Conservation (phyloP, 2,888 invertebrate species). For the Napeogenes inachia region DNA sequence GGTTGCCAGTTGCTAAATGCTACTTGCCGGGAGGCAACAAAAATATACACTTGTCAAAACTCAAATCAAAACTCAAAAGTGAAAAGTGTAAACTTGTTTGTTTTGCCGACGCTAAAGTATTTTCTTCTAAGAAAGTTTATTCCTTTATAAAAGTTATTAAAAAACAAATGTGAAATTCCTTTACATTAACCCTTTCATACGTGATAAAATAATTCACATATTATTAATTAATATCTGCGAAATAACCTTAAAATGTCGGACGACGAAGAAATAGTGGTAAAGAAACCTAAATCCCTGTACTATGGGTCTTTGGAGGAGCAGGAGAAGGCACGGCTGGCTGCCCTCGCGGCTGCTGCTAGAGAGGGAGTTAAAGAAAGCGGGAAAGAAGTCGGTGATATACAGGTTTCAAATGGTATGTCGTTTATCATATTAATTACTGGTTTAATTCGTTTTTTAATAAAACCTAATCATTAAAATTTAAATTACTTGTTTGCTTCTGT, state of each 20-base stretch:
- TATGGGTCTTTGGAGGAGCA: conserved; percentile 94
- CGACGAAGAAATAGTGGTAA: conserved; percentile 86
- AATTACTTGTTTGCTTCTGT: too few relatives aligned
- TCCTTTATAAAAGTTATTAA: not conserved
- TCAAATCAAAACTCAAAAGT: not conserved
- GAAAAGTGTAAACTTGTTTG: not conserved
- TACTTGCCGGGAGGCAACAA: too few relatives aligned
- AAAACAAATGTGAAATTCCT: not conserved
- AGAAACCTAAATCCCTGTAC: conserved; percentile 87
- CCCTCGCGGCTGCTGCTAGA: conserved; percentile 74
- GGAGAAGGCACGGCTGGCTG: conserved; percentile 83
- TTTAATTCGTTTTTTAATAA: too few relatives aligned
- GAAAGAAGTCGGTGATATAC: conserved; percentile 80
- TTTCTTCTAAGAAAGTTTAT: not conserved
- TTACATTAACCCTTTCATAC: not conserved
- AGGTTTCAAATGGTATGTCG: conserved; percentile 79
- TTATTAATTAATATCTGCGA: conserved; percentile 7
- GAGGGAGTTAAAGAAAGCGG: conserved; percentile 80
- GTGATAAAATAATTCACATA: not conserved
- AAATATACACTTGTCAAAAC: too few relatives aligned
- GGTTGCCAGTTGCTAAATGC: too few relatives aligned
- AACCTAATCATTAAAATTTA: too few relatives aligned
- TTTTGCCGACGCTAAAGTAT: not conserved
- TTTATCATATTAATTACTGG: not conserved
- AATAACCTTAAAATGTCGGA: conserved; percentile 84